A percentile compares a stretch with the other conserved stretches of the same genome.
Evolutionary conservation across 2,113 vertebrate genomes (phyloP).

Genomic region (Cryptotis parvus): DNA sequence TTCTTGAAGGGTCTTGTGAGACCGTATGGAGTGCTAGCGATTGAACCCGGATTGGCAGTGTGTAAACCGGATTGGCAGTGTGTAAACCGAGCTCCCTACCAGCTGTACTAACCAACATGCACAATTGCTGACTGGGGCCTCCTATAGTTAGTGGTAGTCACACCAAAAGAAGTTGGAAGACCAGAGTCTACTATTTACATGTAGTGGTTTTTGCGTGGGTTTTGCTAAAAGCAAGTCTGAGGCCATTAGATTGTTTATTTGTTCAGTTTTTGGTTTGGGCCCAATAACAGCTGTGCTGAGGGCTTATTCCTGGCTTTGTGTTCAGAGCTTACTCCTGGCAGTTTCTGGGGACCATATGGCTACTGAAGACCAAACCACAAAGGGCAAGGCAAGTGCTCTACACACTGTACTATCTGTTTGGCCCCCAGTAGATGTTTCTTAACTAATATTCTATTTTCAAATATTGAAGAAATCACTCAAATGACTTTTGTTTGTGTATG

Average conservation of each 20-base stretch:
- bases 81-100: neutral
- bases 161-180: slow-evolving; percentile 22
- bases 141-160: neutral
- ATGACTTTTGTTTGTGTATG: neutral
- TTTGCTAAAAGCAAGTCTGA: neutral
- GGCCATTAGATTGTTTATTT: neutral
- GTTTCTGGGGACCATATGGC: too few relatives aligned
- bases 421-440: neutral
- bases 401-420: too few relatives aligned
- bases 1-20: too few relatives aligned
- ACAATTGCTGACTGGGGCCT: neutral
- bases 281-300: too few relatives aligned
- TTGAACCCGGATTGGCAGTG: too few relatives aligned
- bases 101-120: neutral
- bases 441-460: neutral
- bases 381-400: too few relatives aligned
- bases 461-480: neutral
- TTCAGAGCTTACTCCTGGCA: too few relatives aligned
- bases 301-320: too few relatives aligned
- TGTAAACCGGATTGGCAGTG: too few relatives aligned
- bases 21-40: too few relatives aligned
- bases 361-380: too few relatives aligned
- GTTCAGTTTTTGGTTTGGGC: too few relatives aligned
- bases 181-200: neutral
- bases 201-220: neutral